phyloP scores from a whole-genome alignment of 1,140 invertebrate species.

The Pygmarrhopalites habei region DNA sequence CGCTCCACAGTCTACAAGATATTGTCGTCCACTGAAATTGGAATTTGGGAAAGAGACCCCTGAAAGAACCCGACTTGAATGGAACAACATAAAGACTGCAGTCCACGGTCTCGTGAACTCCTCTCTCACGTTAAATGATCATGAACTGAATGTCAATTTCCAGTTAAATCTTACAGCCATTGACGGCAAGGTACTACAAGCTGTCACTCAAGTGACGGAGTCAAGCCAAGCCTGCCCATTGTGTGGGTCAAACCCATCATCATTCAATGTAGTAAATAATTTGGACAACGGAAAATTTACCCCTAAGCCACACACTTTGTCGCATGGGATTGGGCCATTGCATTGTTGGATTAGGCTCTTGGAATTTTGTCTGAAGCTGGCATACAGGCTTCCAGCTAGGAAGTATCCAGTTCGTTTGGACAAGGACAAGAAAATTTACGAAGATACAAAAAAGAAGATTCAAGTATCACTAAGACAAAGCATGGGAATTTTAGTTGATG shows the following conservation, averaged over 20 bases:
- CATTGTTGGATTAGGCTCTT: not conserved
- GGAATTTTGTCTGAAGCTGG: not conserved
- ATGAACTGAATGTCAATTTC: not conserved
- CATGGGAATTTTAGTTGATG: slow-evolving; percentile 5
- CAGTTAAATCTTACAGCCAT: not conserved
- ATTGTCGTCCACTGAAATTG: not conserved
- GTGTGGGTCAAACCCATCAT: not conserved
- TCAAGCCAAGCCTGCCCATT: not conserved
- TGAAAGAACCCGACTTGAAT: not conserved
- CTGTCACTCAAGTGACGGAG: not conserved
- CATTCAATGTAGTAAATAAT: not conserved
- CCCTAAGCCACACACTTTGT: not conserved
- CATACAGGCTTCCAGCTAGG: not conserved
- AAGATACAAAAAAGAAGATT: not conserved
- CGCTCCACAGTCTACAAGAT: not conserved
- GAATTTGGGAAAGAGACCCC: not conserved
- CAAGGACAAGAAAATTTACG: not conserved
- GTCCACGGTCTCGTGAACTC: not conserved
- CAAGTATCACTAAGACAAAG: not conserved
- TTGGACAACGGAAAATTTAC: not conserved
- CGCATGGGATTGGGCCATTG: slow-evolving; percentile 4
- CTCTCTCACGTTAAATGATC: not conserved
- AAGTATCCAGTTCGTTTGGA: not conserved
- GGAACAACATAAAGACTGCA: not conserved
- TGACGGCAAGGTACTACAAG: slow-evolving; percentile 3